Evolutionary conservation across 2,888 invertebrate species (phyloP), one percentile per base, ranked within the genome.

Genomic region (Elysia crispata): DNA sequence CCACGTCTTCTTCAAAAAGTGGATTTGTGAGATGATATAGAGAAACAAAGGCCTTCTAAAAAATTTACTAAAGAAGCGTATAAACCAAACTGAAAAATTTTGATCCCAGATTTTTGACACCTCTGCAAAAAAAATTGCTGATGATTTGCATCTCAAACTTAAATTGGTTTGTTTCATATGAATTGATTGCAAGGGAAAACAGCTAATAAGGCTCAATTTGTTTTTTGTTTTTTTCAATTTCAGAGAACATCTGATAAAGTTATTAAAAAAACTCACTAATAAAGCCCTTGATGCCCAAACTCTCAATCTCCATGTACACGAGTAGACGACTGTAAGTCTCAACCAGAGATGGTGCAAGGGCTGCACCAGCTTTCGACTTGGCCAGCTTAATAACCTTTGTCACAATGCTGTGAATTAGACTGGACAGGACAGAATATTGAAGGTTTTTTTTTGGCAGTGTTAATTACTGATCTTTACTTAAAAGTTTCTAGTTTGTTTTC

Each of bases 281-380:
- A 91, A 98, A 98, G 76, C 97, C 97, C 93, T 98, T 98, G 83
- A 98, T 98, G 49, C 98, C 98, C 74, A 98, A 94, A 23, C 97
- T 97, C 92, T 98, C 98, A 77, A 98, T 98, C 93, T 98, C 98
- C 13, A 97, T 97, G 90, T 98, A 98, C 0, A 98, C 97, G 76
- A 98, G 93, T 23, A 98, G 93, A 75, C 98, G 94, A 81, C 97
- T 97, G 93, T 98, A 98, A 0, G 98, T 98, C 93, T 98, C 98
- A 0, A 98, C 96, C 0, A 98, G 93, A 0, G 98, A 98, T 0
- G 98, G 98, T 0, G 97, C 96, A 90, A 97, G 94, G 0, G 97
- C 95, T 90, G 96, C 94, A 77, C 95, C 84, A 0, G 95, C 95
- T 91, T 97, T 97, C 50, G 95, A 95, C 90, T 97, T 96, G 0